Evolutionary conservation across 2,888 invertebrate species (phyloP), one percentile per base, ranked within the genome.

Genomic region (Liodrosophila aerea): DNA sequence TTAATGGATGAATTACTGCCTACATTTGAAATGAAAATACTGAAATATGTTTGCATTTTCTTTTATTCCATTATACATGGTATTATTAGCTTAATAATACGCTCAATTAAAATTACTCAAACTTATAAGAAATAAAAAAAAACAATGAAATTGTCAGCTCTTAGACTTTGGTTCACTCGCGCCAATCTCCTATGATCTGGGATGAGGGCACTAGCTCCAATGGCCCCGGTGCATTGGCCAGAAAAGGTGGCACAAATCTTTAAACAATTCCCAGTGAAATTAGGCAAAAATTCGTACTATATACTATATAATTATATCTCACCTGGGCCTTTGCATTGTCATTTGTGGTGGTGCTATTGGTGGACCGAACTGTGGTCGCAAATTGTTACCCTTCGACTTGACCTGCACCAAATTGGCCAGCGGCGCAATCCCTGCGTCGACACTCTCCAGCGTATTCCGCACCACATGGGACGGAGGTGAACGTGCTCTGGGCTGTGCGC

Each of bases 181-280:
- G 82, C 86, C 86, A 81, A 12, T 81, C 58, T 33, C 80, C 85
- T 16, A 85, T 59, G 11, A 81, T 65, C 18, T 86, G 84, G 4
- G 86, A 84, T 30, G 80, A 81, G 12, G 80, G 80, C 52, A 81
- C 86, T 52, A 81, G 45, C 9, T 81, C 86, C 12, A 81, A 53
- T 0, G 68, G 74, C 4, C 72, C 75, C 1, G 75, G 78, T 4
- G 68, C 68, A 36, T 81, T 46, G 54, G 46, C 56, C 40, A 77
- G 22, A 29, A 64, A 81, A 8, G 75, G 52, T 9, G 69, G 27
- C 8, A 45, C 45, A n/a, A 62, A 70, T 46, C 74, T 83, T 30
- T 3, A 18, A 15, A 15, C n/a, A 7, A 5, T 7, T n/a, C 4
- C 18, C 18, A 11, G 2, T 9, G 1, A 12, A 34, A 34, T 46